Base-by-base conservation (phyloP, 1,140 invertebrate species). In the Harlomillsia oculata region DNA sequence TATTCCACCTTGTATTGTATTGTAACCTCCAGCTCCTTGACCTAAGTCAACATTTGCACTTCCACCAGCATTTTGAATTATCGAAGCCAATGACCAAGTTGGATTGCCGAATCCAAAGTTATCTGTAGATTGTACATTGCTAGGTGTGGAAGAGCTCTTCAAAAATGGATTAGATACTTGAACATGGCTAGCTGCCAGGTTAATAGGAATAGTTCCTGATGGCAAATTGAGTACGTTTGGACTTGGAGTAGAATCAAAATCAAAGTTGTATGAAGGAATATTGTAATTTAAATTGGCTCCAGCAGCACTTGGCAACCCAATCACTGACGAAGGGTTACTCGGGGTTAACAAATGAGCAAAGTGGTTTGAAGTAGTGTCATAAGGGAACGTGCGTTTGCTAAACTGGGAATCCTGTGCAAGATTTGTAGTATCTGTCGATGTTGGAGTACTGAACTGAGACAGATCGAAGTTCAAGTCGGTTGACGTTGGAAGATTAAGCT, bases 1-100 rank as follows among this genome's bases (percentile, higher is more conserved):
- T 32, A 62, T 62, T 2, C 60, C 60, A 41, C 54, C 50, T 2
- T 49, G 57, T 6, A 62, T 62, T 2, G 60, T 62, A 23, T 62
- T 62, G 28, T 62, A 62, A 18, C 30, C n/a, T 2, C 52, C 45
- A 9, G 8, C 29, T 29, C 45, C 34, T 34, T 25, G 25, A 23
- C 25, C 28, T 6, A 8, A 29, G 46, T 29, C 13, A 14, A 16
- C n/a, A 5, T 26, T 39, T 21, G 28, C 39, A 26, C 16, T 28
- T 5, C 53, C 41, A 48, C 3, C 28, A 6, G 29, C 37, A 34
- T 34, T 44, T 21, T 59, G 44, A 30, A 45, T 32, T 18, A 53
- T 29, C 1, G 30, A 26, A 1, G 36, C 36, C 18, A 49, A 23
- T 13, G 41, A 32, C 8, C 25, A 34, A 0, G 44, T 44, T n/a